Percentiles rank a stretch among this genome's conserved stretches.
Conservation (phyloP, 2,113 vertebrate genomes). For the Grammomys dolichurus region DNA sequence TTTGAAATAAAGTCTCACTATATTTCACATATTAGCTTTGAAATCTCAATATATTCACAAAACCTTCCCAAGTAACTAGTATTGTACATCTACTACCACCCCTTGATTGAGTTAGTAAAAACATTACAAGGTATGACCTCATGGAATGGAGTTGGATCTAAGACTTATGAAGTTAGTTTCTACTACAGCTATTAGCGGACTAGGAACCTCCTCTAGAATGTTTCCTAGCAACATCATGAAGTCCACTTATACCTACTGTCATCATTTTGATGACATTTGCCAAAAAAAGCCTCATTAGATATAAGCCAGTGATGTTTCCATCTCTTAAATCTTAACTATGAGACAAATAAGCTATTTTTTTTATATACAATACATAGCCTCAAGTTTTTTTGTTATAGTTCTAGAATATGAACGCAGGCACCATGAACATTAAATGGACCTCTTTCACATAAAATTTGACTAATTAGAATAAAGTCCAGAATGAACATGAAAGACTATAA, state of each 20-base stretch:
- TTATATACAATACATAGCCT: not conserved
- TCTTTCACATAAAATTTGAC: constrained; percentile 19
- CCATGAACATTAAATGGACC: not conserved
- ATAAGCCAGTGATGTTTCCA: not conserved
- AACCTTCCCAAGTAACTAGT: not conserved
- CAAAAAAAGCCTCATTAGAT: not conserved
- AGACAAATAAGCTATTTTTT: not conserved
- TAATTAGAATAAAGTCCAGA: not conserved
- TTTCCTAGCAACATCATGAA: not conserved
- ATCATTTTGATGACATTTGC: not conserved
- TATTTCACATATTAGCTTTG: not conserved
- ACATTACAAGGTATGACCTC: too few species aligned
- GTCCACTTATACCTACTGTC: too few species aligned
- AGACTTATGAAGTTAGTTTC: not conserved
- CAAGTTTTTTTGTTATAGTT: not conserved
- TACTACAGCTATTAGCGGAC: not conserved
- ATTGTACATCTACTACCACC: not conserved
- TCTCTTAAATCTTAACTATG: not conserved
- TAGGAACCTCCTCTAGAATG: not conserved
- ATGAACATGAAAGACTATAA: constrained; percentile 31
- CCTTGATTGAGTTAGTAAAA: not conserved
- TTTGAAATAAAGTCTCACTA: not conserved
- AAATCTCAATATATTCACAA: not conserved
- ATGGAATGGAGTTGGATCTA: not conserved
- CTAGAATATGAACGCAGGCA: not conserved